phyloP scores from a whole-genome alignment of 1,140 invertebrate genomes.

The Chymomyza costata region DNA sequence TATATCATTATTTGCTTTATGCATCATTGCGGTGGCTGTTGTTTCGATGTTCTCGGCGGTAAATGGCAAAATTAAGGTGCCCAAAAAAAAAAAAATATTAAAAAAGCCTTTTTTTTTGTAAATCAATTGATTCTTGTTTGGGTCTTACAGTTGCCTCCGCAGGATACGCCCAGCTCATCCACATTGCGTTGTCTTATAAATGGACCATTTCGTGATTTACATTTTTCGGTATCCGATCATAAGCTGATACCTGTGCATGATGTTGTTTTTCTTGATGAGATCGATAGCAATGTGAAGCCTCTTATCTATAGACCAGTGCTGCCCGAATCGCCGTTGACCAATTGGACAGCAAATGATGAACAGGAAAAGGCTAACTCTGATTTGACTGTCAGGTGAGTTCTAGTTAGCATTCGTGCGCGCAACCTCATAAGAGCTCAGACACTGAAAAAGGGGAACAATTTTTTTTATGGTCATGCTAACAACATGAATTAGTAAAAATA shows the following conservation, averaged over 20 bases:
- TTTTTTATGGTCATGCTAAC: too few species aligned
- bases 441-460: too few species aligned
- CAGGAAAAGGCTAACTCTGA: too few species aligned
- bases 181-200: slow-evolving; percentile 62
- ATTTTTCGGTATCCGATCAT: slow-evolving; percentile 56
- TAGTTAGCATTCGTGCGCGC: too few species aligned
- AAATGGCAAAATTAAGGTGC: slow-evolving; percentile 68
- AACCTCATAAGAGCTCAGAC: too few species aligned
- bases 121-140: slow-evolving; percentile 5
- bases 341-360: neutral
- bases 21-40: slow-evolving; percentile 7
- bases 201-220: slow-evolving; percentile 62
- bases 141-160: slow-evolving; percentile 47
- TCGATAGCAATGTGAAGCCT: slow-evolving; percentile 56
- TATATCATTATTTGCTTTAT: too few species aligned
- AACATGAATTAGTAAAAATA: too few species aligned
- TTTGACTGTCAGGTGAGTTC: too few species aligned
- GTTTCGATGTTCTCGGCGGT: slow-evolving; percentile 58
- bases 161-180: slow-evolving; percentile 41
- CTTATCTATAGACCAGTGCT: slow-evolving; percentile 59
- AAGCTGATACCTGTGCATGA: slow-evolving; percentile 63
- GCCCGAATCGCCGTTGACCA: slow-evolving; percentile 1
- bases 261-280: slow-evolving; percentile 67
- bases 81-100: slow-evolving; percentile 5
- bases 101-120: neutral